A percentile compares a stretch with the other conserved stretches of the same genome.
Evolutionary conservation across 1,140 invertebrate species (phyloP).

Genomic region (Trichonephila clavata): DNA sequence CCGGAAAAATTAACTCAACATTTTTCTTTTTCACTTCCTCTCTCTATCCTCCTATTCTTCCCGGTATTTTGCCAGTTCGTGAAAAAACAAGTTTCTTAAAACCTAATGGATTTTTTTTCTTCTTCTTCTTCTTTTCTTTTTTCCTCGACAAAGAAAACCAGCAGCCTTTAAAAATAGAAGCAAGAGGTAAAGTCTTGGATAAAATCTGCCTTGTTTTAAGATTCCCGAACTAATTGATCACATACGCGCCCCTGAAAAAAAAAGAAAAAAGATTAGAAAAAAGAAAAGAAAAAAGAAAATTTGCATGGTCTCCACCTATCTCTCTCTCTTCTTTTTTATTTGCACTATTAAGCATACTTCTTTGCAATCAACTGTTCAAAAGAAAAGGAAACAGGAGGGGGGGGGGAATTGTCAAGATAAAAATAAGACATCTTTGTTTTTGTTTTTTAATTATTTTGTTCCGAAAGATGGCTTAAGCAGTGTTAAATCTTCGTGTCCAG

Average conservation of each 20-base stretch:
- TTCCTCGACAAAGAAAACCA: neutral
- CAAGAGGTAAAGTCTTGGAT: neutral
- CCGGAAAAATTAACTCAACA: neutral
- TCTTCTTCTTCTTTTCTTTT: neutral
- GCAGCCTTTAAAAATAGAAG: neutral
- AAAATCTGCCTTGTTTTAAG: constrained; percentile 14
- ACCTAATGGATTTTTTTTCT: constrained; percentile 11
- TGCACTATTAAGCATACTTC: too few relatives aligned
- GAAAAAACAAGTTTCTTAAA: neutral
- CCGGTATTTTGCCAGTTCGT: neutral
- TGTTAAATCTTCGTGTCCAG: too few relatives aligned
- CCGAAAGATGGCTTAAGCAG: too few relatives aligned
- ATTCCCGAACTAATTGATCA: constrained; percentile 10
- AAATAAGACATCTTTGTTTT: too few relatives aligned
- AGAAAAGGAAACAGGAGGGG: too few relatives aligned
- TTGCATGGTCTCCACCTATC: neutral
- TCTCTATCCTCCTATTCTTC: neutral
- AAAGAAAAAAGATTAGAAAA: neutral
- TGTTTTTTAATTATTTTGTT: too few relatives aligned
- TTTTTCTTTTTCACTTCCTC: neutral
- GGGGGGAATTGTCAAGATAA: too few relatives aligned
- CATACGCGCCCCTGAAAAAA: neutral
- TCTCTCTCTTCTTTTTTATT: neutral
- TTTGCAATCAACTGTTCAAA: too few relatives aligned
- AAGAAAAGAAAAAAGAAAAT: too few relatives aligned